Evolutionary conservation across 2,888 invertebrate species (phyloP), one percentile per base, ranked within the genome.

Genomic region (Amblyteles armatorius): DNA sequence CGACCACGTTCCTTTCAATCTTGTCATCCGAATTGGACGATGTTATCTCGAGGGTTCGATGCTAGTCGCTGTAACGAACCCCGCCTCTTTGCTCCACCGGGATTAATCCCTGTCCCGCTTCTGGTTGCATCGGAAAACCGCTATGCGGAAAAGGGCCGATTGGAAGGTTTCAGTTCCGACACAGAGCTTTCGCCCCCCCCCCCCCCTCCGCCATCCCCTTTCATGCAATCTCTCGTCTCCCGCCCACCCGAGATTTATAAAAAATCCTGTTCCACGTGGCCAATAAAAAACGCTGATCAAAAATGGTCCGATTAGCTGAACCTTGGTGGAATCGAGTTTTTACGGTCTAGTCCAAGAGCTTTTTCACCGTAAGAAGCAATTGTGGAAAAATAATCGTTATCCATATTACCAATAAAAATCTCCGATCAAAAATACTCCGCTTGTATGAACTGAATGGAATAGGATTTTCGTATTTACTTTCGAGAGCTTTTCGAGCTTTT

Each of bases 121-220:
- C 57, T 40, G 52, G 79, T 63, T 73, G 71, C 79, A 83, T 79
- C 68, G 69, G 57, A 71, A 73, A 48, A 16, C 44, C 44, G 44
- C 52, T 44, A 65, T 40, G 44, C 33, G 19, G 76, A 50, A 78
- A 83, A 82, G 81, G 78, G 65, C 76, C 85, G 57, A 82, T 82
- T 76, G 79, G 84, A 83, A 83, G 82, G 72, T 84, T 85, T 79
- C 68, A 79, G 48, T 72, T 69, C 40, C 57, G 81, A 82, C 85
- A 82, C 71, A 80, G 52, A 44, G 26, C 48, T 50, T 29, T 33
- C 29, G 9, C 36, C 40, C 29, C 4, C 40, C 36, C 7, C 19
- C 9, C 7, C 1, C 57, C 55, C 73, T n/a, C n/a, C 7, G 2
- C 36, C 5, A 48, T 29, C 19, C 36, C 55, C 44, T 29, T 26